A percentile compares a stretch with the other conserved stretches of the same genome.
Conservation (phyloP, 2,888 invertebrate species). For the Gymnosoma rotundatum region DNA sequence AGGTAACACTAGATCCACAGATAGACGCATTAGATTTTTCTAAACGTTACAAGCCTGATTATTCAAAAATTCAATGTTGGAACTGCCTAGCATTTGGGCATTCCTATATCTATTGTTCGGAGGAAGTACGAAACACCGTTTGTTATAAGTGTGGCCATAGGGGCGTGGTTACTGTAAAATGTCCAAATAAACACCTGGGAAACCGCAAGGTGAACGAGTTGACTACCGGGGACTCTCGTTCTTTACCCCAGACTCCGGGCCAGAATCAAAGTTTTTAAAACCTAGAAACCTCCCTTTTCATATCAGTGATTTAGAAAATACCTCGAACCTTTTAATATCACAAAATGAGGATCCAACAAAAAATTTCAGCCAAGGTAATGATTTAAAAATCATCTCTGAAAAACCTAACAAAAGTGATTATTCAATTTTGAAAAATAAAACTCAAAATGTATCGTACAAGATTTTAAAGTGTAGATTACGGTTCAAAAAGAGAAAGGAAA, state of each 20-base stretch:
- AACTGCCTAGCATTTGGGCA: conserved; percentile 4
- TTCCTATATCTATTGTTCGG: conserved; percentile 19
- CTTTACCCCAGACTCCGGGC: conserved; percentile 16
- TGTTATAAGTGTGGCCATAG: conserved; percentile 33
- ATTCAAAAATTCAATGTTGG: conserved; percentile 32
- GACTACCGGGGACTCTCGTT: conserved; percentile 37
- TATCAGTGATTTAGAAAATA: no score
- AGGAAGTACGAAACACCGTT: conserved; percentile 1
- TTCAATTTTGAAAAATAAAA: background rate
- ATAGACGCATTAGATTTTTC: conserved; percentile 20
- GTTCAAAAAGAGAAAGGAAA: background rate
- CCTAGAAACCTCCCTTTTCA: no score
- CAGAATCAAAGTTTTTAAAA: background rate
- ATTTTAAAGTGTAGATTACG: background rate
- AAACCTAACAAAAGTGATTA: background rate
- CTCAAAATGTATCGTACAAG: background rate
- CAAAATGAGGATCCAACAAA: background rate
- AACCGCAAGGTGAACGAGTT: background rate
- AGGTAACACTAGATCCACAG: conserved; percentile 12
- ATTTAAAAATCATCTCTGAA: no score
- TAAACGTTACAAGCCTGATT: background rate
- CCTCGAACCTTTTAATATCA: background rate
- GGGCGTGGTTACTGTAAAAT: conserved; percentile 5
- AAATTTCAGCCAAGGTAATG: background rate
- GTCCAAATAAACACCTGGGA: background rate